A percentile compares a stretch with the other conserved stretches of the same genome.
phyloP scores from a whole-genome alignment of 2,888 invertebrate genomes.

The Cynaeus angustus region DNA sequence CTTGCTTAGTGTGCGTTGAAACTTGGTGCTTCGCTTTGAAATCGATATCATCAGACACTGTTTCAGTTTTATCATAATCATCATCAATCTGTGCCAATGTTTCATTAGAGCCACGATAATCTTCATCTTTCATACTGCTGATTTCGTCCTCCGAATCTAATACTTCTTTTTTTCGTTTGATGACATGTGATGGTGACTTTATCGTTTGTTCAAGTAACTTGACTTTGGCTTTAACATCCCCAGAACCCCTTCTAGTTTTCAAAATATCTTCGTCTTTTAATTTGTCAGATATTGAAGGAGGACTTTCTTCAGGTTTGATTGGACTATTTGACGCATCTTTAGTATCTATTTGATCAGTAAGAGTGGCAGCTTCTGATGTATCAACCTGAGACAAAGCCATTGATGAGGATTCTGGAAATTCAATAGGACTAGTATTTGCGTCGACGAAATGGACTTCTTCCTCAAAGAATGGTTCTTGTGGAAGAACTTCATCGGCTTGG shows the following conservation, averaged over 20 bases:
- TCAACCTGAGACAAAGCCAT: conserved; percentile 70
- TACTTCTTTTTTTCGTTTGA: conserved; percentile 65
- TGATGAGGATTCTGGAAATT: conserved; percentile 70
- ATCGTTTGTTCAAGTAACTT: conserved; percentile 73
- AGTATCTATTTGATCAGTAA: conserved; percentile 73
- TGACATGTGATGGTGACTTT: conserved; percentile 67
- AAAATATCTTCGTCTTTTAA: conserved; percentile 68
- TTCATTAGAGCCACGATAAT: conserved; percentile 67
- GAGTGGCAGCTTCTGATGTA: conserved; percentile 73
- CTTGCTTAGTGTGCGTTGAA: conserved; percentile 66
- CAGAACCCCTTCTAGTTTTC: conserved; percentile 69
- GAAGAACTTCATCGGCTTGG: conserved; percentile 72
- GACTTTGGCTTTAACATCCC: conserved; percentile 75
- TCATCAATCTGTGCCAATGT: conserved; percentile 69
- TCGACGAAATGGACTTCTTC: conserved; percentile 71
- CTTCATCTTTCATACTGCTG: conserved; percentile 70
- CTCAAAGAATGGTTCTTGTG: conserved; percentile 66
- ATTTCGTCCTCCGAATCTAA: conserved; percentile 70
- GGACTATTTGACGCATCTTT: conserved; percentile 75
- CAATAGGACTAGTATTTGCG: conserved; percentile 73
- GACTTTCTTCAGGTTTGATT: conserved; percentile 68
- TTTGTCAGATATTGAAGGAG: conserved; percentile 59
- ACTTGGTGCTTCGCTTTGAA: conserved; percentile 54
- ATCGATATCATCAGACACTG: conserved; percentile 50
- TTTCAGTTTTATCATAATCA: conserved; percentile 63